These are phyloP conservation scores for Sarcophaga subvicina DNA, from an alignment of 2,888 invertebrate genomes.

Conservation along the genomic window DNA sequence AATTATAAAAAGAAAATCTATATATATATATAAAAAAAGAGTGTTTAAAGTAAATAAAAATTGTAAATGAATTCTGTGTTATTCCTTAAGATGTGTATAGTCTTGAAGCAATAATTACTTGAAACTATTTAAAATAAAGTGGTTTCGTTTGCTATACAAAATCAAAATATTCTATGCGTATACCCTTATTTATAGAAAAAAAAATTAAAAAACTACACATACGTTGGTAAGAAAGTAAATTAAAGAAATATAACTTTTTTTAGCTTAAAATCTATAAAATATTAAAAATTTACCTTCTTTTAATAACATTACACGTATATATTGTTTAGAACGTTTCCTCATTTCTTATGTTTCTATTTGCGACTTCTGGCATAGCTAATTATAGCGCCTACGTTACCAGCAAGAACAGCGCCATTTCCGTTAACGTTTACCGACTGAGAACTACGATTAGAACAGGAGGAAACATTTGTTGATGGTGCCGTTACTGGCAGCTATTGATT, in stretches of 20 bases:
- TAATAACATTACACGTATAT: constrained; percentile 48
- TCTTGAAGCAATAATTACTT: constrained; percentile 26
- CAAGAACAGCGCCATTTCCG: constrained; percentile 31
- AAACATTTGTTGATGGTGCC: constrained; percentile 49
- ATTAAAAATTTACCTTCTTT: constrained; percentile 51
- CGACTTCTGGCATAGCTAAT: constrained; percentile 72
- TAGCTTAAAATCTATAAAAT: constrained; percentile 51
- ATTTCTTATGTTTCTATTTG: constrained; percentile 69
- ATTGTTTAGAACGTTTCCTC: constrained; percentile 14
- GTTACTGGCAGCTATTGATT: constrained; percentile 62
- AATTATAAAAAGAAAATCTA: constrained; percentile 33
- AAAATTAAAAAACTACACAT: not conserved
- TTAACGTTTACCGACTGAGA: constrained; percentile 29
- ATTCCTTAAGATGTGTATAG: constrained; percentile 29
- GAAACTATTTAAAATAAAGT: constrained; percentile 39
- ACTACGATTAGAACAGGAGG: constrained; percentile 16
- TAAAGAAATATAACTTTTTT: constrained; percentile 37
- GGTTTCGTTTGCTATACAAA: constrained; percentile 44
- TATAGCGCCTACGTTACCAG: constrained; percentile 54
- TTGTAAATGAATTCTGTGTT: constrained; percentile 24
- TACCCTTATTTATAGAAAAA: constrained; percentile 6
- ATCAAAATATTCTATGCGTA: constrained; percentile 19
- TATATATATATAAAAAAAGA: constrained; percentile 15
- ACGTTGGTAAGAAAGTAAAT: not conserved
- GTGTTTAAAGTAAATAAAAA: constrained; percentile 18